These are phyloP conservation scores for Lasaia peninsularis DNA, from an alignment of 1,140 invertebrate species.

Conservation along the genomic window DNA sequence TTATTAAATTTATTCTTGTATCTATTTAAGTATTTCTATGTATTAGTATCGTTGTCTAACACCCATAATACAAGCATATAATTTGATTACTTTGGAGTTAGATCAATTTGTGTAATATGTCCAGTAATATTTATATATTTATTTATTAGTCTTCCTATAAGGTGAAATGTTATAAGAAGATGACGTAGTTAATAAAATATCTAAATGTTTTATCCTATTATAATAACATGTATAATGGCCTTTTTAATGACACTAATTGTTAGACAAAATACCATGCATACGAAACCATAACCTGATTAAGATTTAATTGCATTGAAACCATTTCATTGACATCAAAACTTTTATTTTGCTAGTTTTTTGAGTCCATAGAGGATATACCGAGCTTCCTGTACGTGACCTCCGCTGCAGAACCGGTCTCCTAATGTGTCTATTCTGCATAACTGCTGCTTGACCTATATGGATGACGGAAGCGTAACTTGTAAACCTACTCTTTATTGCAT, in stretches of 20 bases:
- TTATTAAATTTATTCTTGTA: no score
- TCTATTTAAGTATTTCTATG: no score
- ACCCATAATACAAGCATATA: no score
- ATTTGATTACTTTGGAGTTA: no score
- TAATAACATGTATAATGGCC: no score
- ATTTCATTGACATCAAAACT: not conserved
- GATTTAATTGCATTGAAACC: not conserved
- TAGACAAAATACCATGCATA: not conserved
- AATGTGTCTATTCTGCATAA: conserved; percentile 25
- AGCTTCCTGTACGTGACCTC: conserved; percentile 35
- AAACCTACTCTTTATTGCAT: conserved; percentile 17
- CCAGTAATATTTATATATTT: no score
- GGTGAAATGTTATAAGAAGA: no score
- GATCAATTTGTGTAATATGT: no score
- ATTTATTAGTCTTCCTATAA: no score
- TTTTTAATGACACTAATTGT: not conserved
- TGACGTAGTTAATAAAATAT: no score
- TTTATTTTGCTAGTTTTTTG: conserved; percentile 4
- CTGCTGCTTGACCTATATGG: conserved; percentile 25
- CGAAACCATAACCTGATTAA: not conserved
- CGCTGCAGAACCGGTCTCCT: conserved; percentile 24
- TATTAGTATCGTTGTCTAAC: no score
- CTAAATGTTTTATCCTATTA: no score
- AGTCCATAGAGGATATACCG: conserved; percentile 3
- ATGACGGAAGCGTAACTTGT: conserved; percentile 21